Base-by-base conservation (phyloP, 2,113 vertebrate species). In the Rafetus swinhoei region DNA sequence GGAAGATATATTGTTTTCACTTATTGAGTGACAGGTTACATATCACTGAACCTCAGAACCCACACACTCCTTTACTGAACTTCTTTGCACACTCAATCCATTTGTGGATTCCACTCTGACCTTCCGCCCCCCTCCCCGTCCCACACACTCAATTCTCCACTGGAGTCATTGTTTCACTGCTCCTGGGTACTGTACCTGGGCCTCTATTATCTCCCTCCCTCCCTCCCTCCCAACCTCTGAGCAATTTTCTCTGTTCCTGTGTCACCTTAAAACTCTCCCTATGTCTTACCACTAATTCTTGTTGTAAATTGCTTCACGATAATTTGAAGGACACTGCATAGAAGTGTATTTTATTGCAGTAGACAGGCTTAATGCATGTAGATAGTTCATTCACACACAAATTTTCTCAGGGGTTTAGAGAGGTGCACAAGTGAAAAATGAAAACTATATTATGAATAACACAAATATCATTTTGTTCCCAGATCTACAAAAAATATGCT, bases 301-400 rank as follows among this genome's bases (percentile, higher is more conserved):
- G 19, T 35, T 86, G 35, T 82, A 90, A 85, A 76, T 81, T 87
- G 4, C 13, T 90, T 79, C 45, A 72, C 1, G 25, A 45, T 45
- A 60, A 60, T 13, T 4, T 45, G 56, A 82, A 57, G 35, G 8
- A 59, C 8, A 19, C 22, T 6, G 24, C n/a, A 18, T 45, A 82
- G 45, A 35, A 60, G 35, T 27, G 15, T n/a, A 45, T 82, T 82
- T 59, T 59, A 27, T 35, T 18, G 8, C 45, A 45, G n/a, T 9
- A 25, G 15, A 29, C 11, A 56, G 35, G 0, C 1, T 22, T 52
- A 39, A 3, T 52, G 1, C n/a, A 45, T 1, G 6, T 35, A 11
- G 35, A 39, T 32, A 29, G 50, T 18, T 53, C 50, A 79, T 53
- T 53, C 27, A 12, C 8, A 24, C 1, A 39, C 0, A 50, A 50